Conservation (phyloP, 2,797 vertebrate genomes). For the Anableps anableps region DNA sequence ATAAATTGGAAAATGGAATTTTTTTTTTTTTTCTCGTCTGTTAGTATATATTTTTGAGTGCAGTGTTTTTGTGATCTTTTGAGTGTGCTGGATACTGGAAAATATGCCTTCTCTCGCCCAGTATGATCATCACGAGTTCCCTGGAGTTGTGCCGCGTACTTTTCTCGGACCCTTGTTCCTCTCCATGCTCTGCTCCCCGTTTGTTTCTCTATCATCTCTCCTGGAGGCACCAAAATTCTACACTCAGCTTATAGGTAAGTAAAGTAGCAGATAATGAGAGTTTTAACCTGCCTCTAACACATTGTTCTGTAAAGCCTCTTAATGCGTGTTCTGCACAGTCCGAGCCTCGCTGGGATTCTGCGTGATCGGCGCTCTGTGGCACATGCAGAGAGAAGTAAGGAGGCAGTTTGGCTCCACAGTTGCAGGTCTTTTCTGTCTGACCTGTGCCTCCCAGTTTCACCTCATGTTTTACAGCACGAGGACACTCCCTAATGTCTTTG, state of each 20-base stretch:
- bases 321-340: conserved; percentile 74
- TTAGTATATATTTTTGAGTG: not conserved
- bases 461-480: conserved; percentile 98
- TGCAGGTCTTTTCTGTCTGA: conserved; percentile 88
- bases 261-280: too few species aligned
- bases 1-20: not conserved
- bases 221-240: conserved; percentile 88
- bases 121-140: conserved; percentile 97
- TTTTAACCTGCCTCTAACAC: not conserved
- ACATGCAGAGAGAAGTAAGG: conserved; percentile 87
- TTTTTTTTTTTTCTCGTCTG: not conserved
- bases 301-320: not conserved
- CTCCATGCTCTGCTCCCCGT: conserved; percentile 84
- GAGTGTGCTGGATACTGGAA: not conserved
- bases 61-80: not conserved
- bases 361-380: conserved; percentile 88
- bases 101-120: conserved; percentile 64
- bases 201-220: conserved; percentile 79
- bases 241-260: conserved; percentile 87
- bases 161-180: conserved; percentile 92
- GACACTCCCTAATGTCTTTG: conserved; percentile 93
- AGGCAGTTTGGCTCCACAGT: conserved; percentile 90
- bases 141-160: conserved; percentile 94
- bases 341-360: conserved; percentile 87
- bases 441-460: conserved; percentile 93